Conservation (phyloP, 1,140 invertebrate genomes). For the Drosophila kikkawai region DNA sequence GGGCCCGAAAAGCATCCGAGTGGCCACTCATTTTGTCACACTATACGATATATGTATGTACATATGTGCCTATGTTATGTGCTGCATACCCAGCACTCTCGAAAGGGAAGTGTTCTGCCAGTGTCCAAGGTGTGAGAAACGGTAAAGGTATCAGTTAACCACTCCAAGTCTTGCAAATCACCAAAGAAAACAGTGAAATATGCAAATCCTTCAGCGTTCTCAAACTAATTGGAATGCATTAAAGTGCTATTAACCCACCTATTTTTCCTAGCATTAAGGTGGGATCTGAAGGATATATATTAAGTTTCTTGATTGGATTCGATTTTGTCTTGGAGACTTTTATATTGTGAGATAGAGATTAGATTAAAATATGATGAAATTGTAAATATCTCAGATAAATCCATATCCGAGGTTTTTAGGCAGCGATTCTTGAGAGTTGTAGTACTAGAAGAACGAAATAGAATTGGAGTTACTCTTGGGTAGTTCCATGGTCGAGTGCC, state of each 20-base stretch:
- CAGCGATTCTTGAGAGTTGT: background rate
- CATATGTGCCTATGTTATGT: conserved; percentile 10
- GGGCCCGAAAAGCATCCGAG: conserved; percentile 48
- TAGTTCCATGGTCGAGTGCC: conserved; percentile 22
- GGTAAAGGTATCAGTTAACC: conserved; percentile 21
- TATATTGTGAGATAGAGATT: too few species aligned
- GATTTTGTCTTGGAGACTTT: too few species aligned
- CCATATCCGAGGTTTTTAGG: background rate
- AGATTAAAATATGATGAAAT: background rate
- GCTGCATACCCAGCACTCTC: conserved; percentile 26
- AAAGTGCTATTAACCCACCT: background rate
- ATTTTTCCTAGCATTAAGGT: background rate
- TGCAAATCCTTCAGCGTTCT: background rate
- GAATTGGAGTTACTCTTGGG: conserved; percentile 4
- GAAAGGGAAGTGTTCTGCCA: conserved; percentile 25
- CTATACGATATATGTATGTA: conserved; percentile 11
- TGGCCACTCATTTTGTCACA: conserved; percentile 41
- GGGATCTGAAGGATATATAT: background rate
- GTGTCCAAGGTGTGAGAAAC: conserved; percentile 25
- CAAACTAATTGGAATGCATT: conserved; percentile 6
- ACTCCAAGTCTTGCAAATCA: conserved; percentile 13
- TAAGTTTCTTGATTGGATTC: background rate
- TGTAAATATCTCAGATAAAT: background rate
- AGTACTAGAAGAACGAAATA: too few species aligned
- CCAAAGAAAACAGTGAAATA: conserved; percentile 2